Base-by-base conservation (phyloP, 2,113 vertebrate species). In the Mohoua ochrocephala region DNA sequence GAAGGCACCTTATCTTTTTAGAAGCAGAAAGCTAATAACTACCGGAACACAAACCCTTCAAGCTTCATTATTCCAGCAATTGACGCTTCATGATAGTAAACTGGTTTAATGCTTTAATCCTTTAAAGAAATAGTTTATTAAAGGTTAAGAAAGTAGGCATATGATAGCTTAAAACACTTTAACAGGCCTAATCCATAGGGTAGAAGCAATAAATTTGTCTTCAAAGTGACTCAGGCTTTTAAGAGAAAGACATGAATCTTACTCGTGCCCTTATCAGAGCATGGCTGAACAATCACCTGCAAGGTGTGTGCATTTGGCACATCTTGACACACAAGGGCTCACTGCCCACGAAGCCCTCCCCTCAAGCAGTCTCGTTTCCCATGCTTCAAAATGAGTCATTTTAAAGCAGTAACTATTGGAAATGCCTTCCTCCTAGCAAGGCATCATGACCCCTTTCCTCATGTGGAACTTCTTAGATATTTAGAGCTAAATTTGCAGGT, bases 31-130 rank as follows among this genome's bases (percentile, higher is more conserved):
- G 13, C 42, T 91, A 47, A 7, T 57, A 89, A 89, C 69, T 64
- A 79, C 21, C 73, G 70, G 89, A 87, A 93, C 49, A 76, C 37
- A 86, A 94, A 88, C 12, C 7, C 47, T 91, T 82, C 87, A 59
- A 94, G 61, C 61, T 91, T 85, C 27, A 33, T 92, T 95, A 84
- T 97, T 90, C 75, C n/a, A 93, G 49, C 39, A 91, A 73, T 6
- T 90, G 60, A 91, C 30, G 30, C 17, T 67, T 94, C 84, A 60
- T 91, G 84, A 79, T 5, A 2, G 75, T 53, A 90, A 94, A 92
- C 41, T 49, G 35, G 8, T 41, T 93, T 56, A 69, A 73, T 26
- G 39, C 42, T 86, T 89, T 91, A 88, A 90, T 87, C 75, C 64
- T 93, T 84, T 59, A 81, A 91, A 35, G 33, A 95, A 96, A 52